These are phyloP conservation scores for Pharmacophagus antenor DNA, from an alignment of 2,888 invertebrate genomes.

Conservation along the genomic window DNA sequence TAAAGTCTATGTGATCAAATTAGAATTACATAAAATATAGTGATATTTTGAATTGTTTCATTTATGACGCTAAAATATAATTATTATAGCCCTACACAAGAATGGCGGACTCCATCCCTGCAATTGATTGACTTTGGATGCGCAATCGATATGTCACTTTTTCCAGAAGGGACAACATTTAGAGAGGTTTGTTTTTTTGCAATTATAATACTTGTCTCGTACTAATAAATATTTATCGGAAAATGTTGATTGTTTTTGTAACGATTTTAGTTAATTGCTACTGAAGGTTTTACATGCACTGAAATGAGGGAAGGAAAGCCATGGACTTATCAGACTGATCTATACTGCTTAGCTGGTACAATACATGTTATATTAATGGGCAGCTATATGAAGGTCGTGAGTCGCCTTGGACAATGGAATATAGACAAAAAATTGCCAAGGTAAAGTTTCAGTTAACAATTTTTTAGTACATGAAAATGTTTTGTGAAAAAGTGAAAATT, in stretches of 20 bases:
- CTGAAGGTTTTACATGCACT: constrained; percentile 89
- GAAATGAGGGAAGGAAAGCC: constrained; percentile 95
- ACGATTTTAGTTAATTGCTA: constrained; percentile 83
- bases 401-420: constrained; percentile 83
- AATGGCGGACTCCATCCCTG: constrained; percentile 84
- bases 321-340: constrained; percentile 97
- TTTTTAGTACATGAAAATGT: not conserved
- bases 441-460: constrained; percentile 46
- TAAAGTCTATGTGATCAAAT: too few species aligned
- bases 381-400: constrained; percentile 91
- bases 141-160: constrained; percentile 94
- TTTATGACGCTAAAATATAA: not conserved
- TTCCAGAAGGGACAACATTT: constrained; percentile 89
- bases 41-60: too few species aligned
- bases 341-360: constrained; percentile 93
- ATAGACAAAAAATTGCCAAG: constrained; percentile 87
- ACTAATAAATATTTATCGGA: too few species aligned
- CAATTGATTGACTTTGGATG: constrained; percentile 97
- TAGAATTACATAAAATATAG: too few species aligned
- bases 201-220: too few species aligned
- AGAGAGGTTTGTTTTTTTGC: constrained; percentile 65
- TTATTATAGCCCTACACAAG: constrained; percentile 79
- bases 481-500: too few species aligned
- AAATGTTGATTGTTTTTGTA: constrained; percentile 5
- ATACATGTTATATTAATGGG: constrained; percentile 93